Base-by-base conservation (phyloP, 1,140 invertebrate genomes). In the Ylistrum balloti region DNA sequence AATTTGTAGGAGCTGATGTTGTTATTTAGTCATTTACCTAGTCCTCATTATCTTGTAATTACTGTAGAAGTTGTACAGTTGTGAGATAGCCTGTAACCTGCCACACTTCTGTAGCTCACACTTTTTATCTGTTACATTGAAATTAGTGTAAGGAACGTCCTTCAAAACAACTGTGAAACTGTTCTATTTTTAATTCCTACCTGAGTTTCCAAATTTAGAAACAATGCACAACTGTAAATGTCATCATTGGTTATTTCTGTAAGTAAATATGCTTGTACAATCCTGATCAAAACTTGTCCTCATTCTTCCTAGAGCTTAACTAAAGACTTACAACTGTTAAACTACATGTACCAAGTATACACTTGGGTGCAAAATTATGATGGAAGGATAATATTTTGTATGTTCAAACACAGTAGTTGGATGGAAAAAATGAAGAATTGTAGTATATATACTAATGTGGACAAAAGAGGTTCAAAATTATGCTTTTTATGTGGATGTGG, bases 1-100 rank as follows among this genome's bases (percentile, higher is more conserved):
- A 74, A 74, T 74, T 74, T 28, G 56, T 74, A 74, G 20, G 22
- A 74, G 15, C 56, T 74, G 56, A 74, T 74, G 56, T 74, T n/a
- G n/a, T 74, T 74, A 74, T 74, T 74, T 28, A 28, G 22, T 74
- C 56, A 74, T 74, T 74, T 74, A 28, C 56, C 9, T 74, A 74
- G 22, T 5, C 9, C 2, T 74, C 56, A 74, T 74, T 74, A 74
- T 28, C 56, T 1, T 9, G 22, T 74, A 74, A 74, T 74, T n/a
- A 74, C n/a, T 1, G 56, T 74, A 74, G 1, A 74, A 74, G 56
- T 74, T 74, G 1, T 74, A n/a, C n/a, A 74, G 22, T 28, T 9
- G 56, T 74, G 1, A 28, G 56, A 74, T 74, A 74, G 17, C 56
- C 56, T 74, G n/a, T 74, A 17, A 17, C 56, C 22, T 28, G 56